A percentile compares a stretch with the other conserved stretches of the same genome.
Conservation (phyloP, 2,113 vertebrate genomes). For the Phyllostomus hastatus region DNA sequence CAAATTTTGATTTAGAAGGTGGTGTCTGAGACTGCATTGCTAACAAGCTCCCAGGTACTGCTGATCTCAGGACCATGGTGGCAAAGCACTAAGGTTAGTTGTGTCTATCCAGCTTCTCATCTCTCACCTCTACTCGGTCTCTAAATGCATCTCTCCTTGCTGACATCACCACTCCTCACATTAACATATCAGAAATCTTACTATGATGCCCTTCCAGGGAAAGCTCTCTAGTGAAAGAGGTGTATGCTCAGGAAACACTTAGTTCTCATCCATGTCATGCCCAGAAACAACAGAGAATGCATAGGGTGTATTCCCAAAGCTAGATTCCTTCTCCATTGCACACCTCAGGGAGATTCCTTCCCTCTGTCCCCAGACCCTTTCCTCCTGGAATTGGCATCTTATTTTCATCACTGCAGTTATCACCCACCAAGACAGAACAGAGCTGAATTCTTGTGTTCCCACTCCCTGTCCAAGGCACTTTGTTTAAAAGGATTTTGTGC, state of each 20-base stretch:
- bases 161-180: not conserved
- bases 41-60: not conserved
- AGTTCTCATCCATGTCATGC: not conserved
- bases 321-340: not conserved
- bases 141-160: not conserved
- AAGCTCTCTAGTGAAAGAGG: not conserved
- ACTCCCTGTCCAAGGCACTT: not conserved
- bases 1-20: not conserved
- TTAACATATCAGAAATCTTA: not conserved
- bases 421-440: not conserved
- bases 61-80: not conserved
- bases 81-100: not conserved
- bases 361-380: not conserved
- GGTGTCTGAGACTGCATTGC: not conserved
- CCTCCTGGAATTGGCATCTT: not conserved
- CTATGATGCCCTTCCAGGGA: not conserved
- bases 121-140: not conserved
- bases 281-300: not conserved
- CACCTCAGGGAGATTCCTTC: not conserved
- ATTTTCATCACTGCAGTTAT: not conserved
- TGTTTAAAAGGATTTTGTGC: not conserved
- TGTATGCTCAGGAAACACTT: not conserved
- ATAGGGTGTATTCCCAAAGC: not conserved
- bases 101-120: not conserved
- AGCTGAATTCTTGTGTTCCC: not conserved